Evolutionary conservation across 53 echinoderm and acorn worm species (phyloP).

Genomic region (Henricia sp.): DNA sequence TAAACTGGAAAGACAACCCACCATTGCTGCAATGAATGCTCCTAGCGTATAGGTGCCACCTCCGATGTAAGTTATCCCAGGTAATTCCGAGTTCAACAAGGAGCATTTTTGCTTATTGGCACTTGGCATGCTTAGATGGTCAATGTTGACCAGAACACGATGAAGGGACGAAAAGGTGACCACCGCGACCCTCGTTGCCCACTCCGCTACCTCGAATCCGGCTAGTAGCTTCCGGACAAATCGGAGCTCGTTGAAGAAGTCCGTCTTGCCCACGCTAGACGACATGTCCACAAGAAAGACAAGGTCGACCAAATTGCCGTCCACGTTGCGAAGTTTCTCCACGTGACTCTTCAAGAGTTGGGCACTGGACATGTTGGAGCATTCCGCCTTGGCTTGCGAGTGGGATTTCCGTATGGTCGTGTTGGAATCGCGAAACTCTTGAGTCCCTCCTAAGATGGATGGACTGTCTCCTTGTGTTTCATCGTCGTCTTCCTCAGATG

Average conservation of each 20-base stretch:
- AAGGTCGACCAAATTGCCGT: constrained; percentile 80
- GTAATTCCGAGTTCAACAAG: constrained; percentile 84
- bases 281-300: constrained; percentile 96
- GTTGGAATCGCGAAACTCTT: not conserved
- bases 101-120: constrained; percentile 84
- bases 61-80: constrained; percentile 86
- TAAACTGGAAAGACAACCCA: constrained; percentile 20
- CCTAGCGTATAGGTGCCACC: constrained; percentile 96
- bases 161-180: constrained; percentile 87
- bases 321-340: constrained; percentile 70
- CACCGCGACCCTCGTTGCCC: constrained; percentile 85
- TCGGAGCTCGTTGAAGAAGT: constrained; percentile 97
- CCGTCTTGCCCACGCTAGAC: constrained; percentile 85
- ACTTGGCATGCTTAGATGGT: constrained; percentile 73
- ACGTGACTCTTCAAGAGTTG: constrained; percentile 79
- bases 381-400: constrained; percentile 29
- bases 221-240: constrained; percentile 92
- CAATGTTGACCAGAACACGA: constrained; percentile 79
- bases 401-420: not conserved
- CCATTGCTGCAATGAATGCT: constrained; percentile 83
- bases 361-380: constrained; percentile 57
- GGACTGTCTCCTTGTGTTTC: not conserved
- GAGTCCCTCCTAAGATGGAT: not conserved
- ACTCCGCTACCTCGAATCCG: constrained; percentile 86
- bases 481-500: not conserved